These are phyloP conservation scores for Furcifer pardalis DNA, from an alignment of 2,797 vertebrate species.

Conservation along the genomic window DNA sequence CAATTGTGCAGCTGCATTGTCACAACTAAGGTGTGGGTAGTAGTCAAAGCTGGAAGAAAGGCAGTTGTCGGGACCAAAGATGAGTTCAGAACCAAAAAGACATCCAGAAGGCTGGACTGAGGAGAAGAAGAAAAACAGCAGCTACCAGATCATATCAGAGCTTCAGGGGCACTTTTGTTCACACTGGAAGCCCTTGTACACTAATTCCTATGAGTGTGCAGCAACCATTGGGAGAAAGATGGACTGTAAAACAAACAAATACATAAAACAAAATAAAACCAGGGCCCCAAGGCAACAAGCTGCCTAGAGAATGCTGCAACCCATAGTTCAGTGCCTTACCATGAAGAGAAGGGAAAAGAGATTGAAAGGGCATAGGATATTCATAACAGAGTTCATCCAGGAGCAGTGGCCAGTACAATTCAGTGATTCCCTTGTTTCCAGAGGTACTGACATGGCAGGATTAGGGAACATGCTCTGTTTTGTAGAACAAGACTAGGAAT, in stretches of 20 bases:
- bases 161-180: neutral
- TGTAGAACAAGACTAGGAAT: neutral
- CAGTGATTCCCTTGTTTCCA: neutral
- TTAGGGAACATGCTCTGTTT: neutral
- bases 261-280: too few species aligned
- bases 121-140: too few species aligned
- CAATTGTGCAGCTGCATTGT: too few species aligned
- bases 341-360: neutral
- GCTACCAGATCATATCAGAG: neutral
- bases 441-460: neutral
- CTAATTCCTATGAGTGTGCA: neutral
- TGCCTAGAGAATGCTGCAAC: neutral
- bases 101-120: neutral
- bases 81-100: neutral
- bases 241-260: too few species aligned
- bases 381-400: neutral
- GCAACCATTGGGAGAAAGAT: too few species aligned
- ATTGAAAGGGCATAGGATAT: neutral
- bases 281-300: neutral
- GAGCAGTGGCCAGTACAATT: neutral
- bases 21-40: too few species aligned
- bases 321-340: neutral
- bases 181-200: neutral
- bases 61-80: too few species aligned
- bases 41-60: neutral